Conservation (phyloP, 2,888 invertebrate species). For the Xylota sylvarum region DNA sequence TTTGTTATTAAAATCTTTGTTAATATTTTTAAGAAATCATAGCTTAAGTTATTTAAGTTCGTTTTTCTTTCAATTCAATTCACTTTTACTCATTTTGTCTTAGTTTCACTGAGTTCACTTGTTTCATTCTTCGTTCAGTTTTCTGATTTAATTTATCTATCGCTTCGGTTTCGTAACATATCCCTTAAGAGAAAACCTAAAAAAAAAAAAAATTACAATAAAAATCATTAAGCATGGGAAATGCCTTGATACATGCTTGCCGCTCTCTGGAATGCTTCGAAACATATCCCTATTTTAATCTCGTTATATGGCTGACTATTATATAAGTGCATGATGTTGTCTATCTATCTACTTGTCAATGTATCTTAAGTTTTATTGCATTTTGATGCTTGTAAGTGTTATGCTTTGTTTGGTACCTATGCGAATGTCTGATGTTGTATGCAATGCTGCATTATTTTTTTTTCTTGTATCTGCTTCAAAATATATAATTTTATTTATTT, state of each 20-base stretch:
- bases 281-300: conserved; percentile 32
- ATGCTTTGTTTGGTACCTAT: conserved; percentile 39
- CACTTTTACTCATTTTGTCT: conserved; percentile 60
- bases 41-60: conserved; percentile 54
- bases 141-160: conserved; percentile 54
- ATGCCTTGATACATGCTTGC: conserved; percentile 59
- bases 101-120: conserved; percentile 72
- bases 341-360: neutral
- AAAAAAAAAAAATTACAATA: conserved; percentile 19
- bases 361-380: conserved; percentile 29
- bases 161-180: conserved; percentile 57
- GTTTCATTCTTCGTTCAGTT: conserved; percentile 60
- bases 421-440: conserved; percentile 28
- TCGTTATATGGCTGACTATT: conserved; percentile 50
- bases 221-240: conserved; percentile 58
- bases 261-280: conserved; percentile 50
- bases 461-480: conserved; percentile 16
- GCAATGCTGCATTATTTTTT: conserved; percentile 12
- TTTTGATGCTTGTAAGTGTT: conserved; percentile 47
- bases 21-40: conserved; percentile 54
- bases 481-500: conserved; percentile 4
- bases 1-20: conserved; percentile 24
- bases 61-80: conserved; percentile 59
- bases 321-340: conserved; percentile 54
- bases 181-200: conserved; percentile 19